Base-by-base conservation (phyloP, 1,140 invertebrate genomes). In the Leptopilina boulardi region DNA sequence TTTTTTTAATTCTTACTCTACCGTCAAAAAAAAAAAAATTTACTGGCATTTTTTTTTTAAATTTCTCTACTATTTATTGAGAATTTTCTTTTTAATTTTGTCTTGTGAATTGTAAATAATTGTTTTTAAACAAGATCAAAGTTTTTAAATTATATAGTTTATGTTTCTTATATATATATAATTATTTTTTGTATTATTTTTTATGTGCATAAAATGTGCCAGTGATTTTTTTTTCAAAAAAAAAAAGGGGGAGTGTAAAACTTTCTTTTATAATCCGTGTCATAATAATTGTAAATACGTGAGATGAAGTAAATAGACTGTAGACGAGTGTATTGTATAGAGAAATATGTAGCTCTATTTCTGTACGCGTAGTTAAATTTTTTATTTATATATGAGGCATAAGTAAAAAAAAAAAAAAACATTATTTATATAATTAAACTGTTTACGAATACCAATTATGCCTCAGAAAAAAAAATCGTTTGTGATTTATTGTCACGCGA, bases 221-320 rank as follows among this genome's bases (percentile, higher is more conserved):
- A 47, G 75, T 71, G 21, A 26, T 71, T 76, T 51, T 71, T 72
- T 38, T 38, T 38, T 38, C 21, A 38, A 56, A 19, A 75, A 71
- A 42, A 72, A 15, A 75, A 51, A 77, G 19, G 21, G 66, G 66
- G 21, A 80, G 15, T 51, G 2, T 47, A 72, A 81, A 75, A 79
- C 78, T 79, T 75, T 82, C 82, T 56, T 78, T 75, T 70, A 71
- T 70, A 79, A 66, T 83, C 66, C 66, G 77, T 83, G 80, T 85
- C 80, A 84, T 81, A 82, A 78, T 84, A 72, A 84, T 81, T 85
- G 84, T 85, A 85, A 72, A 85, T 84, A 83, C 70, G 59, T 42
- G 51, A 79, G 73, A 59, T 34, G 75, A 76, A 44, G 66, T 70
- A 75, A 79, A 73, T 77, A 44, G 77, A 82, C 59, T 73, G 44